Percentiles rank a stretch among this genome's conserved stretches.
phyloP scores from a whole-genome alignment of 2,888 invertebrate genomes.

The Hydrotaea diabolus region DNA sequence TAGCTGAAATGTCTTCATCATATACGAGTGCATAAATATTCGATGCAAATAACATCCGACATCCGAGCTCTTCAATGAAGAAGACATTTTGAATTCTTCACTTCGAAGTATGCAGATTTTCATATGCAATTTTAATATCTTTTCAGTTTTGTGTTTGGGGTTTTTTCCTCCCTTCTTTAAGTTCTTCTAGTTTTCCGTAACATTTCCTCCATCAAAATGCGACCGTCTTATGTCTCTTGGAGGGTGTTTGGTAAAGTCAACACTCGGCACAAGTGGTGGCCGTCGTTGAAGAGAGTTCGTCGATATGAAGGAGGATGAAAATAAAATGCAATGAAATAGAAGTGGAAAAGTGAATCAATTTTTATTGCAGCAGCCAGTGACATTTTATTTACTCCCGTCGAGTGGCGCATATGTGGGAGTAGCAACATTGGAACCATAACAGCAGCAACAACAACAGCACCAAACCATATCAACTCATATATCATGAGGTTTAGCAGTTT shows the following conservation, averaged over 20 bases:
- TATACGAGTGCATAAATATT: conserved; percentile 43
- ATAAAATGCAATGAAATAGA: neutral
- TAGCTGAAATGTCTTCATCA: conserved; percentile 58
- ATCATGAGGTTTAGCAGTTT: conserved; percentile 32
- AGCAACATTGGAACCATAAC: conserved; percentile 1
- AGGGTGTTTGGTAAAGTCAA: conserved; percentile 59
- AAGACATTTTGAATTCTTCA: conserved; percentile 31
- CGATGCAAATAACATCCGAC: conserved; percentile 55
- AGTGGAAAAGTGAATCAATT: conserved; percentile 58
- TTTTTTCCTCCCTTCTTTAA: conserved; percentile 17
- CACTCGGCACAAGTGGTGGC: conserved; percentile 46
- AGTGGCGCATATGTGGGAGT: conserved; percentile 43
- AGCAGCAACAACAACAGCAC: neutral
- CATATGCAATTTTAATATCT: conserved; percentile 51
- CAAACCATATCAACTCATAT: conserved; percentile 5
- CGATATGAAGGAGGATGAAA: conserved; percentile 29
- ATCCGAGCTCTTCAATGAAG: conserved; percentile 27
- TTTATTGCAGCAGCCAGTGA: conserved; percentile 65
- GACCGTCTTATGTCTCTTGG: conserved; percentile 5
- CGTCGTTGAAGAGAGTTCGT: neutral
- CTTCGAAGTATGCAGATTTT: conserved; percentile 30
- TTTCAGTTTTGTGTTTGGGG: neutral
- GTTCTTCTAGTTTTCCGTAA: conserved; percentile 28
- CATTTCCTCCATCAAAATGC: conserved; percentile 28
- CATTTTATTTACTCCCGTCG: conserved; percentile 60